Percentiles rank a stretch among this genome's conserved stretches.
These are phyloP conservation scores for Thunnus maccoyii DNA, from an alignment of 2,113 vertebrate species.

Conservation along the genomic window DNA sequence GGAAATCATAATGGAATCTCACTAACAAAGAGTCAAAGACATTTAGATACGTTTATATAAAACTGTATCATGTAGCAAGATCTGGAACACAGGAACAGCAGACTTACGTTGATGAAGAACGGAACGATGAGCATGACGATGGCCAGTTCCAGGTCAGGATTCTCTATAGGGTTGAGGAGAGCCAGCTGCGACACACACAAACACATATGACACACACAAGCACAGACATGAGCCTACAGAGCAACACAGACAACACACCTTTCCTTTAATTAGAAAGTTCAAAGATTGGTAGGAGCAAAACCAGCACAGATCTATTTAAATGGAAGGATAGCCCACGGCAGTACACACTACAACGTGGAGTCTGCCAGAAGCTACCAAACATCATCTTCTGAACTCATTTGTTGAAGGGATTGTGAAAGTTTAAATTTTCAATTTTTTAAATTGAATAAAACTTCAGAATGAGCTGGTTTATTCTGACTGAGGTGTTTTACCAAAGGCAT, in stretches of 20 bases:
- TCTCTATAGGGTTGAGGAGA: conserved; percentile 92
- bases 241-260: not conserved
- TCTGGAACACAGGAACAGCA: not conserved
- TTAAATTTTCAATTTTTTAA: not conserved
- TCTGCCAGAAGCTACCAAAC: not conserved
- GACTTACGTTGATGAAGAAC: conserved; percentile 97
- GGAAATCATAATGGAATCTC: not conserved
- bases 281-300: not conserved
- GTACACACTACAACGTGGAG: not conserved
- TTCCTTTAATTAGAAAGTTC: not conserved
- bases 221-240: conserved; percentile 12
- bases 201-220: conserved; percentile 42
- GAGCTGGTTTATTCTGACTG: not conserved
- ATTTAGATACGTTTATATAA: too few relatives aligned
- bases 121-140: conserved; percentile 99
- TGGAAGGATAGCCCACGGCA: not conserved
- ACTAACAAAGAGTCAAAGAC: not conserved
- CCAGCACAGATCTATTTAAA: not conserved
- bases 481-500: not conserved
- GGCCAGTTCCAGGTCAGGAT: conserved; percentile 94
- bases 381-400: not conserved
- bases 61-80: not conserved
- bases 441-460: not conserved
- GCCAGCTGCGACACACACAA: conserved; percentile 87
- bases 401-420: not conserved